These are phyloP conservation scores for Ennomos erosarius DNA, from an alignment of 2,888 invertebrate species.

Conservation along the genomic window DNA sequence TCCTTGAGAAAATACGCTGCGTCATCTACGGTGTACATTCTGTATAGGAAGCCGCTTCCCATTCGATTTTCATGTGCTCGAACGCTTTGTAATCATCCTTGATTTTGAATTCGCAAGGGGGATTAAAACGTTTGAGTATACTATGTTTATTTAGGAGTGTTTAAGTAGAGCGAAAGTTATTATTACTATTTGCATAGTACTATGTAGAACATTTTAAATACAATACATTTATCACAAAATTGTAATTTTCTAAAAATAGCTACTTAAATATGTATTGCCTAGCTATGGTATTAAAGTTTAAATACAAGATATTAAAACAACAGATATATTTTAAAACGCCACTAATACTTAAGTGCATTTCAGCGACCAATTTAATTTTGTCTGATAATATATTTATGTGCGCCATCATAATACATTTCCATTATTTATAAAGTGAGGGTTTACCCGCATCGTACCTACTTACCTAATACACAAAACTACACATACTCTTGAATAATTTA, in stretches of 20 bases:
- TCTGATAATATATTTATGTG: too few relatives aligned
- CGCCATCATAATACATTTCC: neutral
- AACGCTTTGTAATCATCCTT: slow-evolving; percentile 68
- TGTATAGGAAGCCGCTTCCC: slow-evolving; percentile 57
- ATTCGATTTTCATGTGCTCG: slow-evolving; percentile 75
- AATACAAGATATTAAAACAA: too few relatives aligned
- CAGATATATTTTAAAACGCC: too few relatives aligned
- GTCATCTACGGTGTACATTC: slow-evolving; percentile 61
- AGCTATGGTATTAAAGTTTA: too few relatives aligned
- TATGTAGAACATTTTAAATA: neutral
- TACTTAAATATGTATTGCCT: too few relatives aligned
- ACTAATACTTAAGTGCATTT: too few relatives aligned
- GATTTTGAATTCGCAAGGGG: slow-evolving; percentile 59
- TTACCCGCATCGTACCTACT: slow-evolving; percentile 17
- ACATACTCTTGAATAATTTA: slow-evolving; percentile 48
- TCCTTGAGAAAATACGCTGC: slow-evolving; percentile 69
- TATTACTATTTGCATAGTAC: slow-evolving; percentile 41
- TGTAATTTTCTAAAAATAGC: too few relatives aligned
- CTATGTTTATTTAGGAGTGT: slow-evolving; percentile 56
- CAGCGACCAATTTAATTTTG: too few relatives aligned
- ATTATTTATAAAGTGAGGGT: neutral
- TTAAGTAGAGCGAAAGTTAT: slow-evolving; percentile 49
- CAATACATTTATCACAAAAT: too few relatives aligned
- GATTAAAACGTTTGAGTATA: slow-evolving; percentile 62
- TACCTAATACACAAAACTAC: slow-evolving; percentile 15